Base-by-base conservation (phyloP, 2,888 invertebrate species). In the Euzophera pinguis region DNA sequence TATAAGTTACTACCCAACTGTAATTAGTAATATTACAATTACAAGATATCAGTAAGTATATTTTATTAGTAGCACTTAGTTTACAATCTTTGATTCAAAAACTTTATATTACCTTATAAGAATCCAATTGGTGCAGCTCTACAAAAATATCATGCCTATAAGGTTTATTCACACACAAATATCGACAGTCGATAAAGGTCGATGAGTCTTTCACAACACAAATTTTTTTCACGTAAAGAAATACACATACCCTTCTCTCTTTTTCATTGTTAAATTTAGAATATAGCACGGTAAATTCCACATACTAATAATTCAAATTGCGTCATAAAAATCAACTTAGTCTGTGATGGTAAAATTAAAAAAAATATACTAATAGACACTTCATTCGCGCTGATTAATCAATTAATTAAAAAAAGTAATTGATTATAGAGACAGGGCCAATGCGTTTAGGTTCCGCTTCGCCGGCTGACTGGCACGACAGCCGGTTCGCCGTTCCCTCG, bases 381-480 rank as follows among this genome's bases (percentile, higher is more conserved):
- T 3, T 17, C 35, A 37, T 37, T 37, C 17, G 35, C 27, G 27
- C 48, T 13, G 38, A 49, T 49, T 49, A 49, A 32, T 34, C 10
- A 7, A 7, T 6, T 4, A 45, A 45, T 29, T 12, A 8, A 42
- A 45, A 16, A 13, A 32, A 45, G 1, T 14, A 17, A 16, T 32
- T 2, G 9, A 14, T 32, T 3, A 32, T 38, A 27, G 13, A 27
- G 8, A 35, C 22, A 14, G 27, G 14, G 48, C 38, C 27, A 27
- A 38, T 29, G 51, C 34, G 43, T 43, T 35, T 22, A 22, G 22
- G 37, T 13, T 35, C 8, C 58, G 71, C 43, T 12, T 17, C 58
- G 72, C 63, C 71, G 72, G 62, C 65, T 78, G 78, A 85, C 86
- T 87, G 80, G 71, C 76, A 71, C 32, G 61, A 69, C 61, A 58